Evolutionary conservation across 1,140 invertebrate genomes (phyloP).

Genomic region (Batillaria attramentaria): DNA sequence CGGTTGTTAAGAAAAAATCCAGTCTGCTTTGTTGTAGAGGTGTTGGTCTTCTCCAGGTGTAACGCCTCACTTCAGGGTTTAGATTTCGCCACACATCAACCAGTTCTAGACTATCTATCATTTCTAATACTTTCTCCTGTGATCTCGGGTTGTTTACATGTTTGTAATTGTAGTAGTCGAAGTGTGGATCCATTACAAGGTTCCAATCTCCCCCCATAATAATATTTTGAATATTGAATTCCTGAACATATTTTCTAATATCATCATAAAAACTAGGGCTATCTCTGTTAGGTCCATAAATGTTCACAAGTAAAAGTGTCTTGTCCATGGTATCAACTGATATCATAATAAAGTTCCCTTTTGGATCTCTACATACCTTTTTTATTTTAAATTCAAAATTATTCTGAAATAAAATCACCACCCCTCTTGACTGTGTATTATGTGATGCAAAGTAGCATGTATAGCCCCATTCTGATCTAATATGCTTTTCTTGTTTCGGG

Average conservation of each 20-base stretch:
- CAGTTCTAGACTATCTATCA: background rate
- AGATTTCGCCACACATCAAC: conserved; percentile 11
- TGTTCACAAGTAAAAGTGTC: background rate
- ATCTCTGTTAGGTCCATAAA: conserved; percentile 41
- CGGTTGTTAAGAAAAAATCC: background rate
- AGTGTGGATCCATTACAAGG: conserved; percentile 30
- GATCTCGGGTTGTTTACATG: conserved; percentile 33
- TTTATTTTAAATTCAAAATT: too few species aligned
- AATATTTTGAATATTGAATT: conserved; percentile 18
- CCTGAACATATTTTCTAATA: conserved; percentile 19
- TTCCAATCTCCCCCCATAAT: conserved; percentile 36
- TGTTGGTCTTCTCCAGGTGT: conserved; percentile 13
- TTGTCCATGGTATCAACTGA: background rate
- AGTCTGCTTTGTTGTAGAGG: background rate
- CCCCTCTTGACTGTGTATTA: conserved; percentile 39
- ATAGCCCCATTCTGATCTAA: conserved; percentile 36
- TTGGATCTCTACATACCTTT: background rate
- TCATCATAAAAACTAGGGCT: conserved; percentile 32
- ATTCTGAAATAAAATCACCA: conserved; percentile 18
- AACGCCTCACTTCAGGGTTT: too few species aligned
- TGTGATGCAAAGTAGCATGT: conserved; percentile 29
- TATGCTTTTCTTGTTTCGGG: conserved; percentile 25
- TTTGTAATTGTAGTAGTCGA: too few species aligned
- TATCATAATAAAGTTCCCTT: background rate
- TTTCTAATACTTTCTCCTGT: conserved; percentile 18